A percentile compares a stretch with the other conserved stretches of the same genome.
phyloP scores from a whole-genome alignment of 2,797 vertebrate species.

The Mormyrus hasselquistii region DNA sequence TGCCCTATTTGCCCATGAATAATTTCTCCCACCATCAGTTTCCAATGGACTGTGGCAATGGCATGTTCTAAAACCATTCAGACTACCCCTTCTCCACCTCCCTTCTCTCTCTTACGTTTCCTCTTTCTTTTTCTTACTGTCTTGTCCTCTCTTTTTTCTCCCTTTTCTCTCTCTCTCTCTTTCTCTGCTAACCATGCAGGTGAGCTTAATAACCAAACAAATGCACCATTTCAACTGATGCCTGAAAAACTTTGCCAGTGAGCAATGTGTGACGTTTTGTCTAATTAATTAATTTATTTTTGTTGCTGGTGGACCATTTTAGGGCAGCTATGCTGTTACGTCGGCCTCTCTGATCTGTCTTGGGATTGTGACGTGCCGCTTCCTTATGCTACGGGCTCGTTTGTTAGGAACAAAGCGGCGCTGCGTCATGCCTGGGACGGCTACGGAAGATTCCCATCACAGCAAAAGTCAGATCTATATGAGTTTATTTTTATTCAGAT shows the following conservation, averaged over 20 bases:
- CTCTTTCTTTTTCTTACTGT: not conserved
- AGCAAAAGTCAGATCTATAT: not conserved
- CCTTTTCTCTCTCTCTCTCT: not conserved
- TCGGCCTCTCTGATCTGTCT: not conserved
- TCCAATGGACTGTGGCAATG: not conserved
- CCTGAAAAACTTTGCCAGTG: not conserved
- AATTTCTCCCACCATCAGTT: slow-evolving; percentile 2
- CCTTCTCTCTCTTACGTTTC: not conserved
- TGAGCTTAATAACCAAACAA: not conserved
- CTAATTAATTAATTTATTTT: not conserved
- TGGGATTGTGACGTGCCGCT: not conserved
- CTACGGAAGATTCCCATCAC: not conserved
- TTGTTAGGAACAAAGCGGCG: not conserved
- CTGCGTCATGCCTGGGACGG: not conserved
- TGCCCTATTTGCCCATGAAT: not conserved
- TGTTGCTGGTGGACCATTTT: not conserved
- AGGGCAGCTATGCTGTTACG: not conserved
- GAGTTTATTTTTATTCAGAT: not conserved
- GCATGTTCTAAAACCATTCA: not conserved
- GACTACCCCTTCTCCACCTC: not conserved
- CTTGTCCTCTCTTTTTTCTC: not conserved
- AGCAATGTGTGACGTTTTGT: not conserved
- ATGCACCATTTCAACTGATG: not conserved
- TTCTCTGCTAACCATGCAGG: not conserved
- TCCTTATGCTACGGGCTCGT: not conserved